Base-by-base conservation (phyloP, 2,797 vertebrate genomes). In the Podarcis siculus region DNA sequence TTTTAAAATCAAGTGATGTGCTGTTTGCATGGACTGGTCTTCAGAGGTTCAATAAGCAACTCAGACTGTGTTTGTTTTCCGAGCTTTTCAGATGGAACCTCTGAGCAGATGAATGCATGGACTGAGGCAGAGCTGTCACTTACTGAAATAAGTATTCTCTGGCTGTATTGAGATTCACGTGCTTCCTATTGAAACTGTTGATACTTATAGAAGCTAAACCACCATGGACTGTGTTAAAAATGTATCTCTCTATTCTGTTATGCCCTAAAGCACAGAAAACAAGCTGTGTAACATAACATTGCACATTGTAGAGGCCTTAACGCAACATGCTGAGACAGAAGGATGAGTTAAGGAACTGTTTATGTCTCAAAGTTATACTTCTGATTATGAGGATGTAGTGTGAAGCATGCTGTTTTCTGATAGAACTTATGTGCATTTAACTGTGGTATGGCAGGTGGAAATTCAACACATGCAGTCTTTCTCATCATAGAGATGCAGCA, bases 191-290 rank as follows among this genome's bases (percentile, higher is more conserved):
- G 66, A 86, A 89, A 86, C 15, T 0, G 27, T 15, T 58, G 32
- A 1, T n/a, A 66, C 25, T 1, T n/a, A 35, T 5, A 15, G 75
- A 55, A 61, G 49, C 37, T 83, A 9, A 49, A 79, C 0, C 37
- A 30, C 58, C 3, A 15, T 30, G 15, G 42, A 23, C 42, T 66
- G 69, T 79, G 35, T 69, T 78, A n/a, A 58, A 7, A 61, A 84
- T 3, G 25, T 87, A 86, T 67, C 21, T 75, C 10, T 79, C 58
- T 69, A 37, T 91, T 89, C 39, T 80, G 4, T 30, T 83, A 73
- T 69, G 83, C 58, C 80, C 58, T 85, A 58, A 83, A 91, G 17
- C 2, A 23, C 17, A 71, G 37, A 1, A n/a, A 55, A 12, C 39
- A 45, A 88, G 32, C 42, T 76, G 42, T 8, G 10, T 25, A 86